Evolutionary conservation across 2,888 invertebrate genomes (phyloP).

Genomic region (Acleris literana): DNA sequence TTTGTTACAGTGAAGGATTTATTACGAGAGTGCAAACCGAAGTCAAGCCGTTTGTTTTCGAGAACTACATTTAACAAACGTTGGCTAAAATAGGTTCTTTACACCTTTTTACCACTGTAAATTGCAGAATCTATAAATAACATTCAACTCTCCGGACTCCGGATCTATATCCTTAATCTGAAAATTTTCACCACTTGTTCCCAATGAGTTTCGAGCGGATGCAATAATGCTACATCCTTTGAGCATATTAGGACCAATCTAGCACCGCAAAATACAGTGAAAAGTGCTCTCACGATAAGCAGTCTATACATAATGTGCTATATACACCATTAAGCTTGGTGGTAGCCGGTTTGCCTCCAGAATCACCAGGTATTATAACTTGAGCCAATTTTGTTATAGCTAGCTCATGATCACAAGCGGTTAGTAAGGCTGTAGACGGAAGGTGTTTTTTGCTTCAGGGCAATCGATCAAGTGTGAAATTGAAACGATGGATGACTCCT

Average conservation of each 20-base stretch:
- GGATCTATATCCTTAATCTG: conserved; percentile 40
- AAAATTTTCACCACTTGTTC: conserved; percentile 44
- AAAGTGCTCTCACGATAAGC: conserved; percentile 54
- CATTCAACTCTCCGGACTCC: conserved; percentile 1
- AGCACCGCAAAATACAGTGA: conserved; percentile 55
- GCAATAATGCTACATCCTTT: conserved; percentile 69
- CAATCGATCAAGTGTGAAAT: conserved; percentile 25
- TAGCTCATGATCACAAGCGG: conserved; percentile 2
- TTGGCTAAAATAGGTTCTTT: neutral
- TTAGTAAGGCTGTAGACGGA: conserved; percentile 9
- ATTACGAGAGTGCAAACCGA: neutral
- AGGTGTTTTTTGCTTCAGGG: conserved; percentile 24
- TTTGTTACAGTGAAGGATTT: conserved; percentile 6
- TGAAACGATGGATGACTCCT: conserved; percentile 7
- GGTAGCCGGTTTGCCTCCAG: conserved; percentile 16
- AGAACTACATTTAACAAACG: neutral
- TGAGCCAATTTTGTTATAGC: conserved; percentile 24
- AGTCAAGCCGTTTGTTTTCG: conserved; percentile 29
- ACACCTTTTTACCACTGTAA: neutral
- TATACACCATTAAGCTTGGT: conserved; percentile 30
- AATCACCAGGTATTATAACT: conserved; percentile 8
- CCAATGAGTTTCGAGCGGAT: conserved; percentile 67
- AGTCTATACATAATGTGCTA: conserved; percentile 44
- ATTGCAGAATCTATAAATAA: neutral
- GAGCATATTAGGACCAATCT: conserved; percentile 62